Base-by-base conservation (phyloP, 2,797 vertebrate genomes). In the Chelidonichthys spinosus region DNA sequence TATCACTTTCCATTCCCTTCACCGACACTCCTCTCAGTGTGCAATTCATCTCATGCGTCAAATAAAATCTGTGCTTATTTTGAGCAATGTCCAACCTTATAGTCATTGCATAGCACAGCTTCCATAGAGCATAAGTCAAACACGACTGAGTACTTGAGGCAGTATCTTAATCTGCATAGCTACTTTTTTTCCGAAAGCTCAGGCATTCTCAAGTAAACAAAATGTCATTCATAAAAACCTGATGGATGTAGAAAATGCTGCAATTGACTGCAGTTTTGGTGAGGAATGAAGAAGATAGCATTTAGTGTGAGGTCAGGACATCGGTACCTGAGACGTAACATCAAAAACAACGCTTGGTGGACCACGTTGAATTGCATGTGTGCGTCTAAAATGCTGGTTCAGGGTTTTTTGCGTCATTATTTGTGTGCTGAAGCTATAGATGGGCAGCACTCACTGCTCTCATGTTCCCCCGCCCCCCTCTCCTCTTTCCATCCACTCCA, bases 401-500 rank as follows among this genome's bases (percentile, higher is more conserved):
- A 17, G 33, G 46, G 14, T 17, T 56, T 67, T 47, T 43, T 65
- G 10, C 25, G 42, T 75, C 6, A 9, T 56, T 68, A 9, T 7
- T 63, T 3, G 7, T 53, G 8, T 42, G 25, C 18, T 64, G 13
- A 65, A 67, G 74, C 49, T 10, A 4, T 7, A 43, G 47, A 64
- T 55, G 47, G 17, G 6, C 37, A 49, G 18, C 36, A 15, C 44
- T 55, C 18, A 9, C 52, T 74, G 35, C 43, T 37, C 8, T 52
- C 63, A n/a, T 47, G 17, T 58, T 69, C 58, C 39, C 35, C 58
- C 39, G 11, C 35, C 46, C 56, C 46, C 40, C 50, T 72, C 37
- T 76, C 33, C 32, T 69, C 64, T 54, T 25, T 60, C 53, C 62
- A 62, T 70, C 35, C 64, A 25, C 70, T 78, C 69, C 55, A 72